A percentile compares a stretch with the other conserved stretches of the same genome.
These are phyloP conservation scores for Phaetusa simplex DNA, from an alignment of 2,113 vertebrate species.

Conservation along the genomic window DNA sequence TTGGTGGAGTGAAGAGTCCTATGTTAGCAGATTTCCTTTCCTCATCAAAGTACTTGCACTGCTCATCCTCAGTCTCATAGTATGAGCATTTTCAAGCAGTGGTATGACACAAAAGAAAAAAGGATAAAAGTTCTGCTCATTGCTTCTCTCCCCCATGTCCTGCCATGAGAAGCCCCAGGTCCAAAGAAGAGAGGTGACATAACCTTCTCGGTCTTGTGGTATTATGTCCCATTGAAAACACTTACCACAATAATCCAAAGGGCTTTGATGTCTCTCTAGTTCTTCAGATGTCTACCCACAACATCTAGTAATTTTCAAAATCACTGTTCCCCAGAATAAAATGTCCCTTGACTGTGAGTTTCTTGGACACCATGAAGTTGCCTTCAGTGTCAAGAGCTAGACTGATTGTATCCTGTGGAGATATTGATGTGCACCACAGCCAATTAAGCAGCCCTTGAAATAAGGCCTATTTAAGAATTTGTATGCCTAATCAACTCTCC, in stretches of 20 bases:
- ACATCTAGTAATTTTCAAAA: not conserved
- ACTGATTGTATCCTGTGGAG: not conserved
- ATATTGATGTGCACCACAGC: too few species aligned
- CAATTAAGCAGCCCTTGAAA: not conserved
- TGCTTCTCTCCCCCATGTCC: not conserved
- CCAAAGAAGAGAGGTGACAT: not conserved
- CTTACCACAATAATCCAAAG: not conserved
- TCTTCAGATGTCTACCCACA: not conserved
- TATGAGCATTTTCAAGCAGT: not conserved
- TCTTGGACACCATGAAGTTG: not conserved
- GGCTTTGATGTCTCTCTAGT: not conserved
- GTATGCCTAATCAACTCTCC: not conserved
- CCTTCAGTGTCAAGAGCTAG: not conserved
- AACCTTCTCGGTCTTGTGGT: not conserved
- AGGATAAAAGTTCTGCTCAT: not conserved
- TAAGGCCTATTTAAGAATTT: not conserved
- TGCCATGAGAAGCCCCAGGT: not conserved
- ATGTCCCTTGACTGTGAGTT: not conserved
- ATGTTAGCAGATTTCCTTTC: not conserved
- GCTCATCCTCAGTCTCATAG: fast-evolving
- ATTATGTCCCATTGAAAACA: not conserved
- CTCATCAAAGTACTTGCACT: not conserved
- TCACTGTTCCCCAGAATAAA: not conserved
- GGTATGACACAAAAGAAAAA: not conserved
- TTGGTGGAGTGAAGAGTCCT: not conserved